Evolutionary conservation across 2,797 vertebrate genomes (phyloP).

Genomic region (Pseudochirops corinnae): DNA sequence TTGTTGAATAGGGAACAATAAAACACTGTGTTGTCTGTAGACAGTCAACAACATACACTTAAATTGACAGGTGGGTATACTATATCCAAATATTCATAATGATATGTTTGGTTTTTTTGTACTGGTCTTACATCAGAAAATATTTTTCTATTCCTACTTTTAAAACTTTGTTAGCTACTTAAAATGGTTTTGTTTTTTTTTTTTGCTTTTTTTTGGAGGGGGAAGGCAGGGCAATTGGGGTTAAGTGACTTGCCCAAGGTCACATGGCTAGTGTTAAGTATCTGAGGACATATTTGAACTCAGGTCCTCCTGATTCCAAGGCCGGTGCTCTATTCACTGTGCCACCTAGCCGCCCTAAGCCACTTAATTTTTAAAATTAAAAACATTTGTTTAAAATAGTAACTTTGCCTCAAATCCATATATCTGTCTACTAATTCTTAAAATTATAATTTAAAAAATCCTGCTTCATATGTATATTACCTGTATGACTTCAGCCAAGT

Average conservation of each 20-base stretch:
- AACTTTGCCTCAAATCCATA: conserved; percentile 99
- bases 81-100: conserved; percentile 98
- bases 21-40: conserved; percentile 95
- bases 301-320: too few relatives aligned
- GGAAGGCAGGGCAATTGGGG: too few relatives aligned
- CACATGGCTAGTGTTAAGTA: too few relatives aligned
- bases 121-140: conserved; percentile 96
- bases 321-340: too few relatives aligned
- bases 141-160: conserved; percentile 97
- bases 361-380: conserved; percentile 89
- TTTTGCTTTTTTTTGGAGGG: too few relatives aligned
- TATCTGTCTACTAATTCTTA: conserved; percentile 99
- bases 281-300: too few relatives aligned
- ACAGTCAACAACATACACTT: conserved; percentile 93
- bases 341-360: conserved; percentile 77
- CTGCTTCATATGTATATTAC: background rate
- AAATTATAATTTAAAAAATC: conserved; percentile 92
- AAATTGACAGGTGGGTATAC: conserved; percentile 99
- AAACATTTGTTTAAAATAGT: conserved; percentile 91
- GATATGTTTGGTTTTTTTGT: conserved; percentile 86
- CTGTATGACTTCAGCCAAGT: background rate
- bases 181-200: too few relatives aligned
- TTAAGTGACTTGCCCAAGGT: too few relatives aligned
- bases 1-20: conserved; percentile 96
- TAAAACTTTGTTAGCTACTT: conserved; percentile 91